Base-by-base conservation (phyloP, 1,140 invertebrate genomes). In the Dendrolimus punctatus region DNA sequence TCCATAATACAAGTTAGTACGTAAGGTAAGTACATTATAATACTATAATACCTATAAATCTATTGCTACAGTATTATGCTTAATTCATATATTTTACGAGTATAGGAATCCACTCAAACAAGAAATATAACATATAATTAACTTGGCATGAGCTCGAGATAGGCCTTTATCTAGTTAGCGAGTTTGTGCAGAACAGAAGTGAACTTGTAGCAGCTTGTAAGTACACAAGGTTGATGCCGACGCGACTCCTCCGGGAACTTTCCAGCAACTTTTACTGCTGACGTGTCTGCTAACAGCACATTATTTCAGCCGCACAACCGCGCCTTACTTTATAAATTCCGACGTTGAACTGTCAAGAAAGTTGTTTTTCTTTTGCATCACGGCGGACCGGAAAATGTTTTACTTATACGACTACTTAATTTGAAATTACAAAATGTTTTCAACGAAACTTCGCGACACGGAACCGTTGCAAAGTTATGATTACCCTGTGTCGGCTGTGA, bases 231-330 rank as follows among this genome's bases (percentile, higher is more conserved):
- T 23, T 47, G 51, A 39, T 41, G 58, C 49, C 46, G 52, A 53
- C 55, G 55, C 51, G 37, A 8, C 55, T 55, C 58, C 55, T 51
- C 39, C 55, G 55, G 56, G 49, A 64, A 58, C 58, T 63, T 61
- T 23, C 46, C 39, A 43, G 46, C 53, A 68, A 72, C 63, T 72
- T 69, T 69, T 56, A 57, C 49, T 48, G 54, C 58, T 57, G 58
- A 66, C 64, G 54, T 64, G 53, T 51, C 59, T 55, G 53, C 51
- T 51, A 52, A 55, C 55, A 55, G 49, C 59, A 55, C 48, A 60
- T 66, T 65, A 60, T 60, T 68, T 57, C 47, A 57, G 47, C 6
- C 39, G 38, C 51, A 40, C 49, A 51, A 46, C 48, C 51, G 53
- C 54, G 44, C 42, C 38, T 62, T 52, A 58, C 49, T 51, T 55